Conservation (phyloP, 2,888 invertebrate genomes). For the Sussaba pulchella region DNA sequence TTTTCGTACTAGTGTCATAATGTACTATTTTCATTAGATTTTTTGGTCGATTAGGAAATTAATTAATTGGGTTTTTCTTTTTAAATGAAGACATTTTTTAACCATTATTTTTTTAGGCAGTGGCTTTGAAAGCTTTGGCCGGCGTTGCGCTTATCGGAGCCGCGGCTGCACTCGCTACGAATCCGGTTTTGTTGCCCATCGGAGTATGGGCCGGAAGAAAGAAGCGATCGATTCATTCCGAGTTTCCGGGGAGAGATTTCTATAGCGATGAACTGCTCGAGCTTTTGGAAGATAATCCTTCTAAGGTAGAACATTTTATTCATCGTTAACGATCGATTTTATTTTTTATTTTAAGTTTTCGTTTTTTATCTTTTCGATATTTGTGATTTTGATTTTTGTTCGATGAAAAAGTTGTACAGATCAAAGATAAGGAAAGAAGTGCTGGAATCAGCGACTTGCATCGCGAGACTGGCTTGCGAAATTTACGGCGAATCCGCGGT, state of each 20-base stretch:
- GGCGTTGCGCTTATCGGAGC: constrained; percentile 92
- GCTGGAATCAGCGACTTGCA: constrained; percentile 77
- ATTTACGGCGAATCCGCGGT: constrained; percentile 79
- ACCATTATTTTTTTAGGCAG: constrained; percentile 83
- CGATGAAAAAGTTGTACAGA: constrained; percentile 49
- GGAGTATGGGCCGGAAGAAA: constrained; percentile 89
- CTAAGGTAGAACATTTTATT: constrained; percentile 70
- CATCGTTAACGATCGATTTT: too few species aligned
- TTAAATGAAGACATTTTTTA: constrained; percentile 13
- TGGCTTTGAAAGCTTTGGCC: constrained; percentile 89
- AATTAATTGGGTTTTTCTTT: neutral
- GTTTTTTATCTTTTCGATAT: too few species aligned
- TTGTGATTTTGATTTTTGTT: neutral
- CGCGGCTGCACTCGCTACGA: constrained; percentile 91
- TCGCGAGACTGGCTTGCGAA: constrained; percentile 81
- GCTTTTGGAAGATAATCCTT: constrained; percentile 72
- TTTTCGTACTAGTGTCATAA: too few species aligned
- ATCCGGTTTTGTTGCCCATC: constrained; percentile 92
- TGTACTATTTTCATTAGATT: neutral
- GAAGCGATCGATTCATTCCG: constrained; percentile 82
- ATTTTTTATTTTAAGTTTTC: neutral
- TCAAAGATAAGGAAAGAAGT: constrained; percentile 43
- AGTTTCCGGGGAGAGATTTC: constrained; percentile 58
- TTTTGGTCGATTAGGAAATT: neutral
- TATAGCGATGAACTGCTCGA: constrained; percentile 70